phyloP scores from a whole-genome alignment of 2,797 vertebrate genomes.

The Bradypodion ventrale region DNA sequence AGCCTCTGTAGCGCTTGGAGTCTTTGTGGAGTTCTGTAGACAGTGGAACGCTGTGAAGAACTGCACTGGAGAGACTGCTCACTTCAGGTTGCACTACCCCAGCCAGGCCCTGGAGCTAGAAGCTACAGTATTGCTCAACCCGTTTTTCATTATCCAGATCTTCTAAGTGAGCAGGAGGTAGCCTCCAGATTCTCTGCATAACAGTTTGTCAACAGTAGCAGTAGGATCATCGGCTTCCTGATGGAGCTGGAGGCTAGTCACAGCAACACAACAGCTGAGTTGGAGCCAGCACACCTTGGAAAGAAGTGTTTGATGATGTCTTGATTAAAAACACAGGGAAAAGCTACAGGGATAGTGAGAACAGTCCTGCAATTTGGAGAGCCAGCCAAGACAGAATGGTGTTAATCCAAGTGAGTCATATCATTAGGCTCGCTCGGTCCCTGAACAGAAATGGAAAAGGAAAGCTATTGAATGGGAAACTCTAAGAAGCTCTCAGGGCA shows the following conservation, averaged over 20 bases:
- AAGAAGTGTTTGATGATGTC: conserved; percentile 16
- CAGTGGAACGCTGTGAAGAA: conserved; percentile 10
- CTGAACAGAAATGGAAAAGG: conserved; percentile 13
- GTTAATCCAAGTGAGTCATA: conserved; percentile 21
- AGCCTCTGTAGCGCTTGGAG: neutral
- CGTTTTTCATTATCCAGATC: conserved; percentile 2
- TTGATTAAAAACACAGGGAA: conserved; percentile 9
- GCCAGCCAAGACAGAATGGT: conserved; percentile 12
- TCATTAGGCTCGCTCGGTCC: conserved; percentile 25
- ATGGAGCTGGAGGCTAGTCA: neutral
- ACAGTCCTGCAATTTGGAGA: conserved; percentile 7
- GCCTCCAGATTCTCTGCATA: conserved; percentile 10
- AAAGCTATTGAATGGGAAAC: neutral
- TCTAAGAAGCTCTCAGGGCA: conserved; percentile 3
- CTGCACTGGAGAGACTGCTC: conserved; percentile 3
- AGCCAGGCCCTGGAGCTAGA: conserved; percentile 28
- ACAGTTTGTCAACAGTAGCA: neutral
- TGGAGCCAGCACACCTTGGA: neutral
- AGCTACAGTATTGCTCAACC: neutral
- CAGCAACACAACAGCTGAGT: conserved; percentile 5
- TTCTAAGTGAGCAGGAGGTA: neutral
- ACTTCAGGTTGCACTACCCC: conserved; percentile 19
- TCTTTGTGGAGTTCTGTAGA: neutral
- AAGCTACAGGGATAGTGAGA: conserved; percentile 17
- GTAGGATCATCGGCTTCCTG: neutral